phyloP scores from a whole-genome alignment of 1,140 invertebrate genomes.

The Saccostrea cuccullata region DNA sequence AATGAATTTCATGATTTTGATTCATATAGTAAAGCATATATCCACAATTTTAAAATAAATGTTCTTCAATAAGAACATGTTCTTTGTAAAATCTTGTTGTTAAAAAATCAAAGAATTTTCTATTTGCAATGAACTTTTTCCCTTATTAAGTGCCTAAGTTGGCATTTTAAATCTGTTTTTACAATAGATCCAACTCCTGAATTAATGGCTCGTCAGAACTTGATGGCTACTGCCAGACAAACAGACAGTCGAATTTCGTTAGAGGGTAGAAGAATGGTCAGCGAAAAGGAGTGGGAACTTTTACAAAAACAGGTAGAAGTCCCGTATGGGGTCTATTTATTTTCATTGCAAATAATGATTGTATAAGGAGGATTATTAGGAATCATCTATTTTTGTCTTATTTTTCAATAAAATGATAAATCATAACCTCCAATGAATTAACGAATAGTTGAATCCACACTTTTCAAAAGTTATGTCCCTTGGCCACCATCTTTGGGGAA shows the following conservation, averaged over 20 bases:
- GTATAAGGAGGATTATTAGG: no score
- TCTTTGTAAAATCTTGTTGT: background rate
- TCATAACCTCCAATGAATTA: no score
- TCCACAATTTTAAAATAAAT: no score
- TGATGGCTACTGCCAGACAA: conserved; percentile 72
- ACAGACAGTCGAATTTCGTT: conserved; percentile 65
- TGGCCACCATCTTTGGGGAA: no score
- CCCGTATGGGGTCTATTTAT: no score
- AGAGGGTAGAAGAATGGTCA: conserved; percentile 77
- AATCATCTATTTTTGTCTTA: no score
- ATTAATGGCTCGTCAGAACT: conserved; percentile 71
- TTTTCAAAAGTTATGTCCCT: no score
- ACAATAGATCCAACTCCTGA: conserved; percentile 77
- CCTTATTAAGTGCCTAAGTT: background rate
- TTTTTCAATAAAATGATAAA: no score
- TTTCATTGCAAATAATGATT: no score
- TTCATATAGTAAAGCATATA: no score
- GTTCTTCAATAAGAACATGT: background rate
- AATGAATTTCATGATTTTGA: background rate
- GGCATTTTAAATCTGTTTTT: conserved; percentile 27
- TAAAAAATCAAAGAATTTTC: background rate
- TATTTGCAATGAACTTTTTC: background rate
- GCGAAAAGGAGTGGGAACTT: conserved; percentile 79
- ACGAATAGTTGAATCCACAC: no score
- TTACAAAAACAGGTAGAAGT: conserved; percentile 78